phyloP scores from a whole-genome alignment of 2,888 invertebrate genomes.

The Nycteola revayana region DNA sequence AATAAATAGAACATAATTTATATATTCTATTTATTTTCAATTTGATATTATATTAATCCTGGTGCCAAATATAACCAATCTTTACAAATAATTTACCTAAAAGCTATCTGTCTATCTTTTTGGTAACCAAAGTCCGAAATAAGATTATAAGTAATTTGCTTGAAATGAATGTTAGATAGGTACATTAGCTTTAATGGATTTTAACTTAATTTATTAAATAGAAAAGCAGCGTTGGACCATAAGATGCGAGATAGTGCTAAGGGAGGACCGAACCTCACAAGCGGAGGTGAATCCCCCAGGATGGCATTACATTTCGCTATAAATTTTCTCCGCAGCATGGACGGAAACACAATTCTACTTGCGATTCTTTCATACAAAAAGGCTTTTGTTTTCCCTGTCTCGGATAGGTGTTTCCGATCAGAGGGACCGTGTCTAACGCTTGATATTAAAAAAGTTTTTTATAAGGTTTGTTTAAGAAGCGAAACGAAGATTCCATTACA shows the following conservation, averaged over 20 bases:
- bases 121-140: conserved; percentile 14
- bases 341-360: conserved; percentile 53
- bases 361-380: conserved; percentile 63
- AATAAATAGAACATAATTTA: too few relatives aligned
- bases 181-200: conserved; percentile 31
- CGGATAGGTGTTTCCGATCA: conserved; percentile 66
- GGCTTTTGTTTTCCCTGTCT: conserved; percentile 61
- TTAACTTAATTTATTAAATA: conserved; percentile 46
- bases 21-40: too few relatives aligned
- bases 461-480: conserved; percentile 49
- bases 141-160: conserved; percentile 19
- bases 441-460: conserved; percentile 79
- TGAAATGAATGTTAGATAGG: conserved; percentile 12
- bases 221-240: conserved; percentile 38
- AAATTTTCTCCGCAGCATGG: conserved; percentile 57
- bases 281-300: conserved; percentile 46
- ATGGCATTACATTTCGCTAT: conserved; percentile 61
- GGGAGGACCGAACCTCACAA: conserved; percentile 40
- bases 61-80: too few relatives aligned
- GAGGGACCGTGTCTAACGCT: conserved; percentile 63
- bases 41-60: too few relatives aligned
- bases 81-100: too few relatives aligned
- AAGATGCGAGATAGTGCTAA: conserved; percentile 42
- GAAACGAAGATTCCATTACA: conserved; percentile 52
- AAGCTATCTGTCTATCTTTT: too few relatives aligned